Evolutionary conservation across 2,797 vertebrate genomes (phyloP).

Genomic region (Crocodylus rhombifer): DNA sequence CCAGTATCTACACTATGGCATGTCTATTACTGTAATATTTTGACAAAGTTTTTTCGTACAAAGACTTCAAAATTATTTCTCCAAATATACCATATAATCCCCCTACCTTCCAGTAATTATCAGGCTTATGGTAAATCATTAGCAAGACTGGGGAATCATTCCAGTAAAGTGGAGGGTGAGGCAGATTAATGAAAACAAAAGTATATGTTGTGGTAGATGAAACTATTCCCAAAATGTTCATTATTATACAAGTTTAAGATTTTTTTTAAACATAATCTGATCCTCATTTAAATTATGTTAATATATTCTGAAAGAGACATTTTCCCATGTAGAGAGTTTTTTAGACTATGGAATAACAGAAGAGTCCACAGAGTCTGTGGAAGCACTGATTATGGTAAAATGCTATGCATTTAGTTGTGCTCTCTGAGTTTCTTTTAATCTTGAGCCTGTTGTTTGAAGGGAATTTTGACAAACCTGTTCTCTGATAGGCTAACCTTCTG

Average conservation of each 20-base stretch:
- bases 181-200: conserved; percentile 62
- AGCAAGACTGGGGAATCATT: conserved; percentile 65
- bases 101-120: conserved; percentile 67
- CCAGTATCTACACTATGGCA: conserved; percentile 58
- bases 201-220: conserved; percentile 52
- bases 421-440: conserved; percentile 73
- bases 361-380: conserved; percentile 76
- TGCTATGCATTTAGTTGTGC: conserved; percentile 80
- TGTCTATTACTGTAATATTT: conserved; percentile 65
- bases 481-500: conserved; percentile 46
- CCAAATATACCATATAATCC: conserved; percentile 58
- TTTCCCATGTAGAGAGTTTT: conserved; percentile 67
- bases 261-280: conserved; percentile 16
- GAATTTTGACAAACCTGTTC: conserved; percentile 62
- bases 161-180: conserved; percentile 70
- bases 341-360: conserved; percentile 71
- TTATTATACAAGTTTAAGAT: conserved; percentile 36
- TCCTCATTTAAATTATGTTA: conserved; percentile 53
- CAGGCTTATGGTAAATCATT: conserved; percentile 58
- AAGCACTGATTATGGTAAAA: conserved; percentile 75
- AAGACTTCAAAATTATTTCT: conserved; percentile 57
- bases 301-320: conserved; percentile 54
- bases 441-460: conserved; percentile 60
- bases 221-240: conserved; percentile 24
- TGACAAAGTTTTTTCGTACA: conserved; percentile 46